Percentiles rank a stretch among this genome's conserved stretches.
These are phyloP conservation scores for Drosophila tanythrix DNA, from an alignment of 2,888 invertebrate genomes.

Conservation along the genomic window DNA sequence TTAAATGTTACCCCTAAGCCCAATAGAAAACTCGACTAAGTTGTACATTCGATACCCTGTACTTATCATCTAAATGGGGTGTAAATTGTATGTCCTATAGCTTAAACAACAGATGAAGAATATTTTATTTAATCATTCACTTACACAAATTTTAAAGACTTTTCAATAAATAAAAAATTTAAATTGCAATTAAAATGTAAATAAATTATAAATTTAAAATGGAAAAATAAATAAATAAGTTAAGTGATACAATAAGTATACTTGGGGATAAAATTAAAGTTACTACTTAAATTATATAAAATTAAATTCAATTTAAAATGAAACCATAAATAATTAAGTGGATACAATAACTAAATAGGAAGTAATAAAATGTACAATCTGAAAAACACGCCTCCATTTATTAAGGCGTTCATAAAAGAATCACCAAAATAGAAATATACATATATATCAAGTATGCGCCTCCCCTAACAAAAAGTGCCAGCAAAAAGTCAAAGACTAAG, in stretches of 20 bases:
- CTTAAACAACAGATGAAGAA: not conserved
- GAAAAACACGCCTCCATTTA: not conserved
- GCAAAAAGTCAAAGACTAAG: slow-evolving; percentile 30
- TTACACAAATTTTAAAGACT: not conserved
- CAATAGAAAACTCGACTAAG: not conserved
- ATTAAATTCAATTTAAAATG: not conserved
- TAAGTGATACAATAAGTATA: not conserved
- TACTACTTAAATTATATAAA: not conserved
- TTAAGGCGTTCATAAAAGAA: not conserved
- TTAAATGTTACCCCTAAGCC: slow-evolving; percentile 44
- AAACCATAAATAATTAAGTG: not conserved
- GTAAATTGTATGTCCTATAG: not conserved
- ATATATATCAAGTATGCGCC: slow-evolving; percentile 14
- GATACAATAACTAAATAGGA: not conserved
- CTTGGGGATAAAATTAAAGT: not conserved
- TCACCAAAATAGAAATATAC: not conserved
- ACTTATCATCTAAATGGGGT: not conserved
- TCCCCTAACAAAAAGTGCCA: not conserved
- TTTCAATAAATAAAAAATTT: not conserved
- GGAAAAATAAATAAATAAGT: not conserved
- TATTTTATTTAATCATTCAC: not conserved
- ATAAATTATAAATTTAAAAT: not conserved
- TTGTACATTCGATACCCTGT: not conserved
- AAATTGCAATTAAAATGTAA: not conserved
- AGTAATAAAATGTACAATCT: not conserved